Evolutionary conservation across 2,113 vertebrate species (phyloP).

Genomic region (Charadrius vociferus): DNA sequence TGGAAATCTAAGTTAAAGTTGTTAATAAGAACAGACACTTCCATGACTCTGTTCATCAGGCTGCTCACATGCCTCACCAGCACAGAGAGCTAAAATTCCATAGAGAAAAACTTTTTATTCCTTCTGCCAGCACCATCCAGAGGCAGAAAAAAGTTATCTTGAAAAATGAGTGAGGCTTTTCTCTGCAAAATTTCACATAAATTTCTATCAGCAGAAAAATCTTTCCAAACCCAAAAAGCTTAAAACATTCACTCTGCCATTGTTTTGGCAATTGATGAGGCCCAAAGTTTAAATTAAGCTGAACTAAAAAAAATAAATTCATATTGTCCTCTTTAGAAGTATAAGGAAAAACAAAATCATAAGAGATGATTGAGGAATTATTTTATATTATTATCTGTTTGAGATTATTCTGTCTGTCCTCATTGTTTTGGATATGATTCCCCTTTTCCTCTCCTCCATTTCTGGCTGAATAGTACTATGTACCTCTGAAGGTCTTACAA

Average conservation of each 20-base stretch:
- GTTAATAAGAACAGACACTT: neutral
- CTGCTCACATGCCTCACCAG: neutral
- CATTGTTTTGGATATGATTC: neutral
- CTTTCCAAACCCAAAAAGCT: neutral
- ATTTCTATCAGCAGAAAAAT: neutral
- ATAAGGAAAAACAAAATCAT: neutral
- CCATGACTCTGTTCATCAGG: neutral
- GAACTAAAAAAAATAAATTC: neutral
- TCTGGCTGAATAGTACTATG: neutral
- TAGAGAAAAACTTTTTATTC: neutral
- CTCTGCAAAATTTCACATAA: neutral
- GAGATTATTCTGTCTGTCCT: neutral
- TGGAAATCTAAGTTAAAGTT: neutral
- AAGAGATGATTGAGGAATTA: neutral
- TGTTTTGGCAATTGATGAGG: neutral
- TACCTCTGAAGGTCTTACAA: neutral
- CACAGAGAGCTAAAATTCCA: neutral
- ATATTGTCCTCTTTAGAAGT: neutral
- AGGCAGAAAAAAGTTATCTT: neutral
- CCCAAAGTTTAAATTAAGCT: neutral
- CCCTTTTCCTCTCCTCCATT: neutral
- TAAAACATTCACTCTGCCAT: neutral
- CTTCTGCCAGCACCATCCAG: slow-evolving; percentile 20
- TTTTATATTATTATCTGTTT: neutral
- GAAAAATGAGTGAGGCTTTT: neutral